Evolutionary conservation across 30 jellyfish, hydroid and myxozoan species (phyloP).

Genomic region (Cassiopea xamachana): DNA sequence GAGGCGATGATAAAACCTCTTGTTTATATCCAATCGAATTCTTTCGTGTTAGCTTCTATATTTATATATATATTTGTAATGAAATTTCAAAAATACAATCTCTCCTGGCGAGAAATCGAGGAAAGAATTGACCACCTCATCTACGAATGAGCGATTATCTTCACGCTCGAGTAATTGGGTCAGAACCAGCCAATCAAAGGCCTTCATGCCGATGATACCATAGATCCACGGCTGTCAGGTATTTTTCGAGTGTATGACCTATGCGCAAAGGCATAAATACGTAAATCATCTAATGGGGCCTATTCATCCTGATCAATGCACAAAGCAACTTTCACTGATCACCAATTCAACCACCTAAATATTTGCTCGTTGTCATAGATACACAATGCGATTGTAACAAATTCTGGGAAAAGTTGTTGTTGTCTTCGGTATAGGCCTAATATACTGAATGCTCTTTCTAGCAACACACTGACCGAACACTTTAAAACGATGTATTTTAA

Average conservation of each 20-base stretch:
- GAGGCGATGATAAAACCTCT: slow-evolving; percentile 8
- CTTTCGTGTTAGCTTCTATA: slow-evolving; percentile 16
- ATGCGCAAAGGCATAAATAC: slow-evolving; percentile 80
- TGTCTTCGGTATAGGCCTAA: not conserved
- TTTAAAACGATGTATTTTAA: too few relatives aligned
- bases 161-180: slow-evolving; percentile 73
- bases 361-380: slow-evolving; percentile 68
- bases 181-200: slow-evolving; percentile 62
- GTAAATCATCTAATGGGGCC: slow-evolving; percentile 66
- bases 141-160: slow-evolving; percentile 75
- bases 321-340: slow-evolving; percentile 60
- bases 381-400: slow-evolving; percentile 20
- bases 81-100: slow-evolving; percentile 34
- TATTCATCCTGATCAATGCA: slow-evolving; percentile 67
- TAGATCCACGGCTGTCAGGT: slow-evolving; percentile 70
- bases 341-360: slow-evolving; percentile 68
- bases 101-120: slow-evolving; percentile 56
- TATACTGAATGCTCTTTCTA: not conserved
- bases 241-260: slow-evolving; percentile 73
- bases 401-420: slow-evolving; percentile 23
- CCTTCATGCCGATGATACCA: slow-evolving; percentile 68
- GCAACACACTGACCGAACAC: not conserved
- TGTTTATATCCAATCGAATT: slow-evolving; percentile 14
- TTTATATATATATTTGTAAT: not conserved
- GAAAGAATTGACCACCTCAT: slow-evolving; percentile 72